A percentile compares a stretch with the other conserved stretches of the same genome.
Evolutionary conservation across 2,113 vertebrate genomes (phyloP).

Genomic region (Anhinga anhinga): DNA sequence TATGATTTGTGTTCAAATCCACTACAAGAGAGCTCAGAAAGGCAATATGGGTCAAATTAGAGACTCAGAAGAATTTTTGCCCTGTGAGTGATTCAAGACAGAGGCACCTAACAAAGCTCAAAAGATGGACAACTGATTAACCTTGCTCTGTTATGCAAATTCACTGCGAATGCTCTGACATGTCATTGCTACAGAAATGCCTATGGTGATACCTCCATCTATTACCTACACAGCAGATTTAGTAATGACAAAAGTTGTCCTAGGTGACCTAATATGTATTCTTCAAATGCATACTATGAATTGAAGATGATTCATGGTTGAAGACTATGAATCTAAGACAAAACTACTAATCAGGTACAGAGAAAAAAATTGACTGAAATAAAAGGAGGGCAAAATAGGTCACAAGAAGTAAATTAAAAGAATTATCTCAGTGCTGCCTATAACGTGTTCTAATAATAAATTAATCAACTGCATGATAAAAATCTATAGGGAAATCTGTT

Average conservation of each 20-base stretch:
- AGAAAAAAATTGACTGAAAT: background rate
- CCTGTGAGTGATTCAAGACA: background rate
- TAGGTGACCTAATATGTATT: background rate
- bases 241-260: background rate
- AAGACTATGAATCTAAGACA: background rate
- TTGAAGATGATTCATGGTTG: background rate
- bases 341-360: background rate
- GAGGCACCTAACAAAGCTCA: background rate
- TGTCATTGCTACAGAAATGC: background rate
- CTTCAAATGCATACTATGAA: background rate
- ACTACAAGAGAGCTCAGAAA: background rate
- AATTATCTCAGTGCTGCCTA: background rate
- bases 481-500: slow-evolving; percentile 32
- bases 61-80: background rate
- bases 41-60: background rate
- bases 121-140: background rate
- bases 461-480: slow-evolving; percentile 25
- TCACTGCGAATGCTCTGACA: accelerated
- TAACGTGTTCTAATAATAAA: slow-evolving; percentile 28
- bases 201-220: accelerated
- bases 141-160: background rate
- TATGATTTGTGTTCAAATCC: background rate
- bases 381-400: slow-evolving; percentile 4
- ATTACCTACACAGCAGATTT: background rate
- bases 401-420: slow-evolving; percentile 13